These are phyloP conservation scores for Troilus luridus DNA, from an alignment of 2,888 invertebrate genomes.

Conservation along the genomic window DNA sequence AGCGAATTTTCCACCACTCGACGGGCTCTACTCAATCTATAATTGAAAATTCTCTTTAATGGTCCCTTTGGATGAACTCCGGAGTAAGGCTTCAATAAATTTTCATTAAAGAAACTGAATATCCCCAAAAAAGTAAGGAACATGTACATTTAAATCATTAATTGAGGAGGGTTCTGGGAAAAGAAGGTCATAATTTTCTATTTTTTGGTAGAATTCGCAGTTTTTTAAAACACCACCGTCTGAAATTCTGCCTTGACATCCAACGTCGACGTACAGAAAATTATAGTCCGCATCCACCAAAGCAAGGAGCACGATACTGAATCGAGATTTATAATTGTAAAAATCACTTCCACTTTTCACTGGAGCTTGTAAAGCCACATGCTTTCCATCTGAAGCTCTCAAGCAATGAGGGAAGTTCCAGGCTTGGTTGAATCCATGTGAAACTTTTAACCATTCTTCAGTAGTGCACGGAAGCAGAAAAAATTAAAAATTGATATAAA, in stretches of 20 bases:
- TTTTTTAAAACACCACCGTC: neutral
- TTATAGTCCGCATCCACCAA: neutral
- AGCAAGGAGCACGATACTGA: neutral
- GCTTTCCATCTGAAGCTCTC: neutral
- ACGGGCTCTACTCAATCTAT: neutral
- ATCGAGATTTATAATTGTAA: neutral
- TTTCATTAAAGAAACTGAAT: neutral
- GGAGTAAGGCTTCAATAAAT: neutral
- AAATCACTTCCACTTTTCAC: neutral
- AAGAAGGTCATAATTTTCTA: neutral
- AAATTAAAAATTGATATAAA: neutral
- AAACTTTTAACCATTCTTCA: neutral
- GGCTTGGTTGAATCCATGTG: neutral
- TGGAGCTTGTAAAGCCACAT: neutral
- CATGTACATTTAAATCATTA: neutral
- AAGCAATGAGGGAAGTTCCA: neutral
- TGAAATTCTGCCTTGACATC: neutral
- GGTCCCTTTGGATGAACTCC: neutral
- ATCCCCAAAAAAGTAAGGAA: neutral
- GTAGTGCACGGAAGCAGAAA: neutral
- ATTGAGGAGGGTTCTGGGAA: neutral
- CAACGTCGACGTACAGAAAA: neutral
- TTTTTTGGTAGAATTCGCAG: neutral
- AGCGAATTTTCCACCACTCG: neutral
- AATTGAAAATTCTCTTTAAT: neutral